Base-by-base conservation (phyloP, 2,888 invertebrate species). In the Pterostichus niger region DNA sequence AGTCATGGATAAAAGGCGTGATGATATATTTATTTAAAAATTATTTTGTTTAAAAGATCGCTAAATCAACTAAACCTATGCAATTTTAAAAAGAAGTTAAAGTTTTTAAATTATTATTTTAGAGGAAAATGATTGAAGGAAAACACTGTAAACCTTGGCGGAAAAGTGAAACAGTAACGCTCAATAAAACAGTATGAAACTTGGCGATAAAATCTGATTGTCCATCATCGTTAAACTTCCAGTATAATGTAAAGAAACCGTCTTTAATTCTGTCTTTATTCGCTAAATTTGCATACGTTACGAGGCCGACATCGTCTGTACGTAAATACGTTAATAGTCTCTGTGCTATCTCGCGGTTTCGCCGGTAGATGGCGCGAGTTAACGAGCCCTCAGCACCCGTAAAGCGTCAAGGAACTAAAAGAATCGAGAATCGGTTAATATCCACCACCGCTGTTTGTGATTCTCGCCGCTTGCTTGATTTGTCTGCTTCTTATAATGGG, bases 401-500 rank as follows among this genome's bases (percentile, higher is more conserved):
- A 71, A 71, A 71, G 44, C 13, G 44, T 9, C n/a, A 35, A 33
- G 35, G 64, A 64, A 40, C 5, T 71, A 56, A 17, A 17, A 56
- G 59, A 17, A 59, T 24, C 17, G 31, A n/a, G 17, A 7, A 17
- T 73, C 73, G 17, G 73, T 73, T 73, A 46, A 17, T 46, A 75
- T 52, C 61, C 11, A 33, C 13, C 17, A 4, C 52, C n/a, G 49
- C 54, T 75, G 75, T 54, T 71, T 71, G 75, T 54, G 75, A 49
- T 33, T 75, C 52, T 31, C 52, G 52, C 31, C 6, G 40, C 49
- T 10, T 49, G 49, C 31, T 75, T 75, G 73, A 73, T 73, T 73
- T 52, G 52, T 75, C 75, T 31, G 75, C 35, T n/a, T 64, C 35
- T 49, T 24, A 75, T 75, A 75, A 75, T 75, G 75, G 75, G 75